Base-by-base conservation (phyloP, 2,797 vertebrate species). In the Choloepus didactylus region DNA sequence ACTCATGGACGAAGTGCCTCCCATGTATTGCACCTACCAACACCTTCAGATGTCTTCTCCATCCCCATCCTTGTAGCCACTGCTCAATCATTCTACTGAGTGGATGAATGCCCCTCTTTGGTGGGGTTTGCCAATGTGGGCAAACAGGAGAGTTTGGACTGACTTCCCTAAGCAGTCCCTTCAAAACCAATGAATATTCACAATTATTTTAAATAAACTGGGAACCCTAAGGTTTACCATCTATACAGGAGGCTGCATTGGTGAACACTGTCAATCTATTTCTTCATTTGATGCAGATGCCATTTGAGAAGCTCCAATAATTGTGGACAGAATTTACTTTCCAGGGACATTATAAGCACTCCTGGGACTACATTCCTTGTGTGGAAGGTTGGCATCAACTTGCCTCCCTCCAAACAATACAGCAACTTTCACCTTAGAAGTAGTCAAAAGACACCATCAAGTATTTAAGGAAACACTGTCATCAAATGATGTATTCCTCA, bases 271-370 rank as follows among this genome's bases (percentile, higher is more conserved):
- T 67, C 12, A 31, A 49, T 19, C 6, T 23, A 5, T 25, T 10
- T 8, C 77, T 5, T 19, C 10, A 69, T 51, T n/a, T 41, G 7
- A 21, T 4, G 5, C 3, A 31, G 5, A 5, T 31, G 4, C 1
- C 69, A 51, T 11, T 9, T 21, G 14, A n/a, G 35, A 56, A 49
- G 25, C 2, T n/a, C 31, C 7, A 16, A 70, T 18, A 31, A 56
- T 5, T 4, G 11, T 5, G 56, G 49, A 4, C 1, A 3, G 21
- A 1, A 2, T 3, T 25, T 54, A 15, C 29, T 75, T 19, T 18
- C 27, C 23, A 9, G 9, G 25, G 25, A 12, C 7, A 9, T 64
- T 12, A 5, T 16, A 6, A 1, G 14, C 10, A 14, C 54, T 27
- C 29, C 23, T 16, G 3, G 51, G 12, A 69, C 29, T 62, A 66